Conservation (phyloP, 2,797 vertebrate genomes). For the Saxicola maurus region DNA sequence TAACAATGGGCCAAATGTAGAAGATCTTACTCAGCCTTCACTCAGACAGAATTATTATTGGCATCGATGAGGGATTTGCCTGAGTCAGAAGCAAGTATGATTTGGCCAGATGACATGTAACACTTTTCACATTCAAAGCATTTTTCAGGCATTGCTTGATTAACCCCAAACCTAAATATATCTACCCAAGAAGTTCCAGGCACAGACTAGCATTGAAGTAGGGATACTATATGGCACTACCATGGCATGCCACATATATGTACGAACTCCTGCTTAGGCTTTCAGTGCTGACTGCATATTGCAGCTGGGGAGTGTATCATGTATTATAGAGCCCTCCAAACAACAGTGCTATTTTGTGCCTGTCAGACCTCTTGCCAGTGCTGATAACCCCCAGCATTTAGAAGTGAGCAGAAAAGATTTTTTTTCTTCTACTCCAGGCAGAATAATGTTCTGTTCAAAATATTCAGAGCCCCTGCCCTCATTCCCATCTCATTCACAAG, state of each 20-base stretch:
- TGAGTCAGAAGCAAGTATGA: slow-evolving; percentile 42
- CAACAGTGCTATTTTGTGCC: slow-evolving; percentile 6
- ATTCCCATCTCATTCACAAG: neutral
- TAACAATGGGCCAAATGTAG: slow-evolving; percentile 24
- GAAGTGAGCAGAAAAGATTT: slow-evolving; percentile 43
- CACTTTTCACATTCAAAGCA: slow-evolving; percentile 37
- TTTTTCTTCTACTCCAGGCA: neutral
- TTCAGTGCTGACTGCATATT: neutral
- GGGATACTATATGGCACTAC: neutral
- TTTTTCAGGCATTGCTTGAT: slow-evolving; percentile 36
- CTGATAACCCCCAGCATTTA: slow-evolving; percentile 29
- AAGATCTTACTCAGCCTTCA: slow-evolving; percentile 41
- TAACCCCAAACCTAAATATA: slow-evolving; percentile 28
- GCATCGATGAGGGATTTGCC: slow-evolving; percentile 26
- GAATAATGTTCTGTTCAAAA: neutral
- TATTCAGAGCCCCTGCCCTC: neutral
- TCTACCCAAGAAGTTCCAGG: slow-evolving; percentile 7
- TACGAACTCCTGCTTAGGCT: neutral
- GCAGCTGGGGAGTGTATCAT: neutral
- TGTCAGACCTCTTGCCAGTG: slow-evolving; percentile 28
- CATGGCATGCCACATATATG: neutral
- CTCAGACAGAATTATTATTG: slow-evolving; percentile 48
- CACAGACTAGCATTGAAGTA: neutral
- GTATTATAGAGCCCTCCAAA: slow-evolving; percentile 28
- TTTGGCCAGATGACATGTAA: slow-evolving; percentile 40